Evolutionary conservation across 2,113 vertebrate species (phyloP).

Genomic region (Tragelaphus strepsiceros): DNA sequence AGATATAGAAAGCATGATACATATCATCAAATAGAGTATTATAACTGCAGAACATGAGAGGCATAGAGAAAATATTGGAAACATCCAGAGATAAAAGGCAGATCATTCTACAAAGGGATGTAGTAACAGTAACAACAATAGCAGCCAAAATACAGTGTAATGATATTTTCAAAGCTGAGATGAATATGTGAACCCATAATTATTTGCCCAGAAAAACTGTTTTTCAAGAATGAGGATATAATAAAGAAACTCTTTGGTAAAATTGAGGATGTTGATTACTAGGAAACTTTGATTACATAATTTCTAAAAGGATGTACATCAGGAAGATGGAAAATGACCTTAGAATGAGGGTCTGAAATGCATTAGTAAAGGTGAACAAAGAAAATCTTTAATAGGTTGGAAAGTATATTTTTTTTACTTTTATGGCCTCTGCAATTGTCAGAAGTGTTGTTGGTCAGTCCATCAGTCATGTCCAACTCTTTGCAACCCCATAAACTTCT

Average conservation of each 20-base stretch:
- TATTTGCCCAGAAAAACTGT: background rate
- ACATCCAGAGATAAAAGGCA: background rate
- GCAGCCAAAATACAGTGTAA: background rate
- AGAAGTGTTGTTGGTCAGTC: background rate
- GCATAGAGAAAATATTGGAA: background rate
- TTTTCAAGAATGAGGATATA: background rate
- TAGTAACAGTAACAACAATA: background rate
- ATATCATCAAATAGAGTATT: background rate
- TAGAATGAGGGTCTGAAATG: background rate
- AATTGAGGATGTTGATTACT: background rate
- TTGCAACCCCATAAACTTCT: background rate
- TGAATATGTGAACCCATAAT: background rate
- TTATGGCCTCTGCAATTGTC: background rate
- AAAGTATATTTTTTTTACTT: background rate
- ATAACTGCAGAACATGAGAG: background rate
- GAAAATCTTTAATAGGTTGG: background rate
- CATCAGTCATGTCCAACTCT: background rate
- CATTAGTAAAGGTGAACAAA: background rate
- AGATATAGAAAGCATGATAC: background rate
- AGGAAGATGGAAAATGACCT: background rate
- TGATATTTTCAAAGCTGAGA: background rate
- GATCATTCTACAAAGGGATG: background rate
- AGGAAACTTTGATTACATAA: background rate
- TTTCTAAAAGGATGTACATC: background rate
- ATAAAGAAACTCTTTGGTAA: background rate